Base-by-base conservation (phyloP, 2,113 vertebrate genomes). In the Maccullochella peelii region DNA sequence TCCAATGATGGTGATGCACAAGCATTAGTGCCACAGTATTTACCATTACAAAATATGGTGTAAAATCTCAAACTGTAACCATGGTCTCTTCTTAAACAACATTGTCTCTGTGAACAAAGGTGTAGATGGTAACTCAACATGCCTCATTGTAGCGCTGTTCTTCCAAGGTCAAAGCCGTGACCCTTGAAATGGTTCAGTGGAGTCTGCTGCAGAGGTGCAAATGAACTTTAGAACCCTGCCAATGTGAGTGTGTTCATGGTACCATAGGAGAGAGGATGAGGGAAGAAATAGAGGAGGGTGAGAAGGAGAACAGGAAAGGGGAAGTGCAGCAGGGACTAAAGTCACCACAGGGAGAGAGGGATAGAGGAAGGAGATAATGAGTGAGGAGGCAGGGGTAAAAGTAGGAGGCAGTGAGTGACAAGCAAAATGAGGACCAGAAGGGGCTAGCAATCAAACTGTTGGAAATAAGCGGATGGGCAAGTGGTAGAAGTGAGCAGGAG, bases 131-230 rank as follows among this genome's bases (percentile, higher is more conserved):
- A 69, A 55, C 55, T 70, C 87, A 33, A 36, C 77, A 69, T 36
- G 71, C 72, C 81, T 71, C 88, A 91, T 92, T 52, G 87, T 25
- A 92, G 77, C 87, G 9, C 44, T 36, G 80, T 20, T 82, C 57
- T 75, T 52, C 62, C 90, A 91, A 94, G 87, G 91, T 90, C 85
- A 90, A 77, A 70, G 52, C 86, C 14, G 12, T 59, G 86, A 84
- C 86, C 88, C 33, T 10, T n/a, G 25, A 57, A 85, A 85, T 18
- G 77, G 69, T 81, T 81, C 68, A 33, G 63, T 40, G 73, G 78
- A 82, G 84, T 70, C 83, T 86, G 83, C 90, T 65, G 69, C 84
- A 62, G 86, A 91, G 93, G 89, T 92, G 90, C 79, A 91, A 93
- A 93, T 93, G 82, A 92, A 89, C 74, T 71, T 83, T 36, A 36